phyloP scores from a whole-genome alignment of 2,888 invertebrate genomes.

The Elgonia sp. region DNA sequence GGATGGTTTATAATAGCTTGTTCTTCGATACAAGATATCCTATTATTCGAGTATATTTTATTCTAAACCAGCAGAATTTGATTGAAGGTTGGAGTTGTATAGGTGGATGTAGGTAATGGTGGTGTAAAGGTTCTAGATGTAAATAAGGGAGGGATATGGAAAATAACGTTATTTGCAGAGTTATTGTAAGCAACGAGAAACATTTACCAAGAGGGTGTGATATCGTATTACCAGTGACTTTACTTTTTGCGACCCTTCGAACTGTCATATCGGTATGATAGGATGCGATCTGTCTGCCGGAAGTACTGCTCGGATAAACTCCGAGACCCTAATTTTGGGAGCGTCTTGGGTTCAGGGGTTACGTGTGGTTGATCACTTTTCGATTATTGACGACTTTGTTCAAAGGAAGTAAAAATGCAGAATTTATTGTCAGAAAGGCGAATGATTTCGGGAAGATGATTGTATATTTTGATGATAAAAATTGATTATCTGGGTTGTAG shows the following conservation, averaged over 20 bases:
- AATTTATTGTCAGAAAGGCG: slow-evolving; percentile 22
- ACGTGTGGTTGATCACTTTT: slow-evolving; percentile 82
- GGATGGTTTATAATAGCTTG: slow-evolving; percentile 76
- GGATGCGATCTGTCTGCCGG: slow-evolving; percentile 76
- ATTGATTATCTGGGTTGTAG: too few relatives aligned
- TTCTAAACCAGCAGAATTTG: slow-evolving; percentile 42
- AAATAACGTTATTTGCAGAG: slow-evolving; percentile 50
- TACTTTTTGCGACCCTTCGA: slow-evolving; percentile 82
- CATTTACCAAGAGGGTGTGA: slow-evolving; percentile 77
- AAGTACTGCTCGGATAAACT: slow-evolving; percentile 81
- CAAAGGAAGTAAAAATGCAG: slow-evolving; percentile 80
- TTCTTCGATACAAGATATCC: slow-evolving; percentile 59
- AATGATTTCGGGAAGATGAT: neutral
- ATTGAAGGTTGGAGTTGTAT: neutral
- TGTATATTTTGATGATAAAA: neutral
- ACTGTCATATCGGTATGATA: slow-evolving; percentile 84
- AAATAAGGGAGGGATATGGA: slow-evolving; percentile 45
- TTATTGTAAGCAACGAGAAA: slow-evolving; percentile 52
- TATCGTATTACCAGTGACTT: slow-evolving; percentile 85
- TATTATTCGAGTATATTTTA: slow-evolving; percentile 67
- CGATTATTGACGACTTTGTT: slow-evolving; percentile 84
- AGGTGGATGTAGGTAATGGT: neutral
- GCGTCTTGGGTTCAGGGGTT: slow-evolving; percentile 78
- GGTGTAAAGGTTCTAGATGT: slow-evolving; percentile 1
- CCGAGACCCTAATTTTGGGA: slow-evolving; percentile 71